phyloP scores from a whole-genome alignment of 2,113 vertebrate species.

The Gymnobelideus leadbeateri region DNA sequence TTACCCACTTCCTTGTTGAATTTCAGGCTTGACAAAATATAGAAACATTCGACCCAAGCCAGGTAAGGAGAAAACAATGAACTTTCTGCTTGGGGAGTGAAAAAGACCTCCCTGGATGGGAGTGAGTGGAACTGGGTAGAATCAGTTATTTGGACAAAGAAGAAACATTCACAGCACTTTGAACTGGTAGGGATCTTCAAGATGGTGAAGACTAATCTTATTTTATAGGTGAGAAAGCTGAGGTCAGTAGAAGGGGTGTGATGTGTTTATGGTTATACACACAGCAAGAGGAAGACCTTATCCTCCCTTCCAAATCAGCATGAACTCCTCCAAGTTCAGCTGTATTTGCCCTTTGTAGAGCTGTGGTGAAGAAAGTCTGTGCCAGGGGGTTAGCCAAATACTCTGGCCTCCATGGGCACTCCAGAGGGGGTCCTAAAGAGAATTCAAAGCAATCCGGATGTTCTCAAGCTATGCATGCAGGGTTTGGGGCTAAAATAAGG shows the following conservation, averaged over 20 bases:
- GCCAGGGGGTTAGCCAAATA: background rate
- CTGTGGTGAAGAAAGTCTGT: background rate
- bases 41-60: background rate
- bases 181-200: background rate
- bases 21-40: background rate
- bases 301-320: background rate
- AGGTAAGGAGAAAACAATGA: background rate
- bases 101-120: background rate
- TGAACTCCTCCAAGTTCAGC: background rate
- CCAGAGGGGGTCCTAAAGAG: background rate
- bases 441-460: background rate
- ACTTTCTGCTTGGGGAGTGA: background rate
- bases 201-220: background rate
- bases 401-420: background rate
- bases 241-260: background rate
- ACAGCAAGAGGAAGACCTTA: background rate
- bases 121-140: background rate
- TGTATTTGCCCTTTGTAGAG: background rate
- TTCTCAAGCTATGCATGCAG: background rate
- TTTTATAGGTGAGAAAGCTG: background rate
- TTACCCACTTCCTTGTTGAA: background rate
- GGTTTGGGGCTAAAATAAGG: background rate
- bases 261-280: background rate
- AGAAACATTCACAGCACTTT: background rate
- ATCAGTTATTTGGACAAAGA: background rate